Conservation (phyloP, 2,113 vertebrate species). For the Phrynocephalus versicolor region DNA sequence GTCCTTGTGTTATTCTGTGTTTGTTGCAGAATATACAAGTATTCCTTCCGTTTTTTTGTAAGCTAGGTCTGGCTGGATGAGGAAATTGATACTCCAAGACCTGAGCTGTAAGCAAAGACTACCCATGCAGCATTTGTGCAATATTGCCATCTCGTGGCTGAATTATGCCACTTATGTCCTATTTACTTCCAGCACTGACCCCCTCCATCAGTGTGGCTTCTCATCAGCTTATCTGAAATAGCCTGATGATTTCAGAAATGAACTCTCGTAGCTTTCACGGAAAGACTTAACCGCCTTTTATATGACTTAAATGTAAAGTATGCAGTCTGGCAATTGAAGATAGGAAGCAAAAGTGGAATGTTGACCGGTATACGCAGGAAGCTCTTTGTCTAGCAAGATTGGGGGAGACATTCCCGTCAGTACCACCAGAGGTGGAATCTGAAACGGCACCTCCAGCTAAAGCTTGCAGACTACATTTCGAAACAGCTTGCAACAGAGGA, state of each 20-base stretch:
- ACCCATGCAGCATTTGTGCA: not conserved
- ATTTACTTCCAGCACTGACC: too few relatives aligned
- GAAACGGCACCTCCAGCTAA: too few relatives aligned
- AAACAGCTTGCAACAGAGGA: too few relatives aligned
- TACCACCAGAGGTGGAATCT: too few relatives aligned
- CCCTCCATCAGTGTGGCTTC: accelerated
- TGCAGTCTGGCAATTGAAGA: not conserved
- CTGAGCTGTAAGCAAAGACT: not conserved
- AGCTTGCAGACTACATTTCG: too few relatives aligned
- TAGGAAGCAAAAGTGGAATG: not conserved
- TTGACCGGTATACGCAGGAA: accelerated
- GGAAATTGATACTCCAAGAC: not conserved
- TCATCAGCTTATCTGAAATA: not conserved
- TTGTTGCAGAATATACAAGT: not conserved
- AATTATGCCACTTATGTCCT: accelerated
- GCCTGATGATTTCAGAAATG: not conserved
- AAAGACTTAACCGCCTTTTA: not conserved
- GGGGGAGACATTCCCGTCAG: too few relatives aligned
- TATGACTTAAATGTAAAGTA: not conserved
- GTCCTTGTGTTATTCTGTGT: not conserved
- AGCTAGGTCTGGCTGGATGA: not conserved
- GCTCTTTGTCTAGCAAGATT: too few relatives aligned
- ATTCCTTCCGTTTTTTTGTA: not conserved
- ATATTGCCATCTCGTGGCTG: conserved; percentile 25
- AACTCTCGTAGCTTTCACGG: not conserved